Base-by-base conservation (phyloP, 2,888 invertebrate genomes). In the Pediacus dermestoides region DNA sequence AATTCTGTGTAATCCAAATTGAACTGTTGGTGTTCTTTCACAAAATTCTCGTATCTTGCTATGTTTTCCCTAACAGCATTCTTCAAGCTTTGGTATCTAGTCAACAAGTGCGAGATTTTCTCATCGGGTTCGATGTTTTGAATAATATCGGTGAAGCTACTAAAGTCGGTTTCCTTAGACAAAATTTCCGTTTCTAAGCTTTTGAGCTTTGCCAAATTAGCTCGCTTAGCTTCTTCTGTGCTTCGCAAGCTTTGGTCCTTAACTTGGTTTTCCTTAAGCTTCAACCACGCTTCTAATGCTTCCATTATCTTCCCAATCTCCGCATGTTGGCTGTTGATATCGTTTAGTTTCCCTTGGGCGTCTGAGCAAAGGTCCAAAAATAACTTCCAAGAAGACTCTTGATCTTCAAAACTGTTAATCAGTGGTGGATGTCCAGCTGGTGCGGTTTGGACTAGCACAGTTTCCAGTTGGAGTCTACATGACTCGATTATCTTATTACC, bases 181-280 rank as follows among this genome's bases (percentile, higher is more conserved):
- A 73, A 61, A 30, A 92, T 81, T 58, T 86, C 88, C 41, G 75
- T 75, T 57, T 86, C 81, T 39, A 88, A 72, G 28, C 75, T 73
- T 50, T 81, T 81, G 0, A 94, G 73, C 65, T 88, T 88, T 36
- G 83, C 79, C 34, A 91, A 71, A 67, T 92, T 88, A 4, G 76
- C 74, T 46, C 80, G 74, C 68, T 95, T 95, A 2, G 88, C 80
- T 51, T 88, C 88, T 16, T 88, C 79, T 2, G 85, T 88, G 58
- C 83, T 90, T 66, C 88, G 89, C 1, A 93, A 74, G 50, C 88
- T 88, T 67, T 91, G 91, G 63, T 92, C 91, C 67, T 92, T 88
- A 0, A 93, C 79, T 61, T 85, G 82, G 31, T 78, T 77, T 69
- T 95, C 94, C 61, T 87, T 87, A 33, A 82, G 76, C 62, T 88